phyloP scores from a whole-genome alignment of 2,888 invertebrate species.

The Margaritifera margaritifera region DNA sequence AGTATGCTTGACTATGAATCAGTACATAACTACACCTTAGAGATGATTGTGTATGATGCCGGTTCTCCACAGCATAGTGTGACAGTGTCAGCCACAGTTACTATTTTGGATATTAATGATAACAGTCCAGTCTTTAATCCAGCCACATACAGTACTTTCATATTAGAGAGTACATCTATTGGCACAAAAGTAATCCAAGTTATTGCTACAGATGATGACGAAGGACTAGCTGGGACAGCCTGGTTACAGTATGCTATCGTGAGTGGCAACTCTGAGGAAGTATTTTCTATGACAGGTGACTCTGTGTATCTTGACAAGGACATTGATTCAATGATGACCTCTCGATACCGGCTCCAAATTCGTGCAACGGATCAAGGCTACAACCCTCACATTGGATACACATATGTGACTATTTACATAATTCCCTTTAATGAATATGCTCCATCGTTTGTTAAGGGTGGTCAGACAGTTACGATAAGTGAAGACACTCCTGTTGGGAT shows the following conservation, averaged over 20 bases:
- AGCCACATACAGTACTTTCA: conserved; percentile 90
- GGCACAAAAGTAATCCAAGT: conserved; percentile 30
- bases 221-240: conserved; percentile 43
- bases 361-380: conserved; percentile 53
- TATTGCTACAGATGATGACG: conserved; percentile 41
- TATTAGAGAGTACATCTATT: conserved; percentile 87
- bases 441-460: conserved; percentile 40
- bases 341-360: conserved; percentile 46
- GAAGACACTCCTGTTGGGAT: conserved; percentile 50
- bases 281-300: conserved; percentile 31
- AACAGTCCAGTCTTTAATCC: conserved; percentile 94
- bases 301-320: conserved; percentile 35
- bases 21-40: too few species aligned
- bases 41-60: too few species aligned
- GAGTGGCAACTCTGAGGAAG: conserved; percentile 39
- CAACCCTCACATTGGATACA: conserved; percentile 38
- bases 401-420: conserved; percentile 42
- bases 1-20: too few species aligned
- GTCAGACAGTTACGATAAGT: conserved; percentile 39
- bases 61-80: too few species aligned
- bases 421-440: conserved; percentile 57
- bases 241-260: conserved; percentile 44
- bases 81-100: conserved; percentile 79
- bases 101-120: conserved; percentile 94
- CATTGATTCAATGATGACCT: conserved; percentile 55